A percentile compares a stretch with the other conserved stretches of the same genome.
Conservation (phyloP, 2,113 vertebrate genomes). For the Micronycteris hirsuta region DNA sequence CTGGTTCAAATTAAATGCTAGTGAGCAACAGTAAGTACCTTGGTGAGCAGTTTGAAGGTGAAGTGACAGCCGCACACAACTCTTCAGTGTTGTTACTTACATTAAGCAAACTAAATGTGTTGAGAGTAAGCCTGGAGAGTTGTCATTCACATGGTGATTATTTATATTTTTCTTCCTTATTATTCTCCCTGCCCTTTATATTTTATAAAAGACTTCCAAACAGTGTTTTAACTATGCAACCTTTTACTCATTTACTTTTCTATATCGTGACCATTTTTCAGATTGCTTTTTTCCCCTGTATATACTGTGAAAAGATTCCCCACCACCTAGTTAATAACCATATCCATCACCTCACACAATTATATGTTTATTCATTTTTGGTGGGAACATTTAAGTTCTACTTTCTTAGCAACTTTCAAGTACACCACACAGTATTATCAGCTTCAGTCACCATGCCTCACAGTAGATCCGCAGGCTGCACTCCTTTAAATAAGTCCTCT, state of each 20-base stretch:
- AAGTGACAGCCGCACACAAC: not conserved
- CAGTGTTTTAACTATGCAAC: not conserved
- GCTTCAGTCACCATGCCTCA: not conserved
- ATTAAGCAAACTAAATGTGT: not conserved
- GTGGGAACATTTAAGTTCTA: no score
- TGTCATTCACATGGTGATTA: not conserved
- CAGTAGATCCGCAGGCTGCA: not conserved
- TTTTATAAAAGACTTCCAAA: not conserved
- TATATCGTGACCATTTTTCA: not conserved
- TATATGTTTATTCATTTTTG: not conserved
- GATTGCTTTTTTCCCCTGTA: not conserved
- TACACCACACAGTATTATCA: not conserved
- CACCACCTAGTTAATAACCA: not conserved
- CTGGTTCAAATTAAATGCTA: slow-evolving; percentile 21
- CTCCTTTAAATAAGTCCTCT: not conserved
- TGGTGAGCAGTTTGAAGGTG: not conserved
- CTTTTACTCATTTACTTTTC: not conserved
- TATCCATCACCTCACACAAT: not conserved
- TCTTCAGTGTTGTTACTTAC: not conserved
- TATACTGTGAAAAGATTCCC: not conserved
- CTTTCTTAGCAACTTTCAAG: no score
- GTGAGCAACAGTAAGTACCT: slow-evolving; percentile 3
- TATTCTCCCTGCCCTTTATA: not conserved
- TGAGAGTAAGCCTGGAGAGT: not conserved
- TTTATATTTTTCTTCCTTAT: not conserved